A percentile compares a stretch with the other conserved stretches of the same genome.
Conservation (phyloP, 1,140 invertebrate species). For the Zaprionus kolodkinae region DNA sequence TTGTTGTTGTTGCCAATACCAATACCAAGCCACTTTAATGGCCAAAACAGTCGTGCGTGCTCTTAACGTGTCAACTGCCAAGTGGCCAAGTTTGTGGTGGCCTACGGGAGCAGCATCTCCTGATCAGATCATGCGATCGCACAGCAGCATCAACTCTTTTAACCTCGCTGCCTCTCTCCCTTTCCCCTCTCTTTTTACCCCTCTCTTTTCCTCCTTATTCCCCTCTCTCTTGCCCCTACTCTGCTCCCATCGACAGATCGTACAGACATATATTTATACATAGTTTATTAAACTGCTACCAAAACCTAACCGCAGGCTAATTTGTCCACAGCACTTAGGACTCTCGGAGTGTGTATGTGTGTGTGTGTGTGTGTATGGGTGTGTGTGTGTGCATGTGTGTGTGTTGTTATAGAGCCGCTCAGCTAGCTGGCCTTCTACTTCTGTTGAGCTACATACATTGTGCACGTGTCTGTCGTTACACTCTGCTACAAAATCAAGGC, state of each 20-base stretch:
- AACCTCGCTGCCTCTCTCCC: background rate
- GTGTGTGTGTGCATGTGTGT: background rate
- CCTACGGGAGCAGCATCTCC: background rate
- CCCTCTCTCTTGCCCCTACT: background rate
- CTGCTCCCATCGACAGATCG: constrained; percentile 10
- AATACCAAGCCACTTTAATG: constrained; percentile 56
- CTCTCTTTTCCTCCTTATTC: background rate
- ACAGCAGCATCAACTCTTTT: background rate
- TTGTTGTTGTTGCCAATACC: constrained; percentile 1
- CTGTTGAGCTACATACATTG: constrained; percentile 46
- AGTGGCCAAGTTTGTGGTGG: constrained; percentile 23
- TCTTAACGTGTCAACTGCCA: constrained; percentile 78
- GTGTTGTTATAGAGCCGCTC: constrained; percentile 13
- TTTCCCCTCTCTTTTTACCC: background rate
- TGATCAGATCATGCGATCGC: constrained; percentile 51
- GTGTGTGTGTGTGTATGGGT: background rate
- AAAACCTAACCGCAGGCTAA: constrained; percentile 71
- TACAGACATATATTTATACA: constrained; percentile 45
- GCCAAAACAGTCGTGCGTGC: constrained; percentile 65
- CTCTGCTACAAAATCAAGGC: constrained; percentile 11
- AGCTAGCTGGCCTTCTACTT: constrained; percentile 45
- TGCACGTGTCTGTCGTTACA: constrained; percentile 36
- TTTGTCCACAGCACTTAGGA: constrained; percentile 50
- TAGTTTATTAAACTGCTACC: constrained; percentile 56
- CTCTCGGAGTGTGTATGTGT: background rate